phyloP scores from a whole-genome alignment of 1,140 invertebrate genomes.

The Drosophila bipectinata region DNA sequence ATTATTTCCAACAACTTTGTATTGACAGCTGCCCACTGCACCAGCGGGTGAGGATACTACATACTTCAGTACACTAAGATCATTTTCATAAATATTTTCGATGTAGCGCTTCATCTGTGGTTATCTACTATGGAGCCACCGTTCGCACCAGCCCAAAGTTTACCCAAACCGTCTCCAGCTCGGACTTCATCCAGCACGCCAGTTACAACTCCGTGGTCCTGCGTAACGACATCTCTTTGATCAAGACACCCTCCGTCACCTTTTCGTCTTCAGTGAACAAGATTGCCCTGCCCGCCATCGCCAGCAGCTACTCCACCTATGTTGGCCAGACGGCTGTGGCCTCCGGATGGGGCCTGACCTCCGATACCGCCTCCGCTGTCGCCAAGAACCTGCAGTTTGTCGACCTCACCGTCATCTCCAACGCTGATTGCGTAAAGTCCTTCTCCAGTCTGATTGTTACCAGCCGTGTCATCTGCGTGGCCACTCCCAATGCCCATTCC shows the following conservation, averaged over 20 bases:
- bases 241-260: constrained; percentile 24
- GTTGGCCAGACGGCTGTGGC: constrained; percentile 32
- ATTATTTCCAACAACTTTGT: constrained; percentile 85
- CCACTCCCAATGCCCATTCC: constrained; percentile 25
- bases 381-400: constrained; percentile 24
- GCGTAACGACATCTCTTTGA: constrained; percentile 46
- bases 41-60: neutral
- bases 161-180: constrained; percentile 37
- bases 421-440: constrained; percentile 8
- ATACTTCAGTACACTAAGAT: too few relatives aligned
- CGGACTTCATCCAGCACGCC: constrained; percentile 46
- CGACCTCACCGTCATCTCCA: constrained; percentile 23
- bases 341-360: constrained; percentile 47
- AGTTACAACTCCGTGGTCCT: constrained; percentile 32
- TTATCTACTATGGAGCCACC: constrained; percentile 34
- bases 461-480: constrained; percentile 32
- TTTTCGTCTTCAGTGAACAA: constrained; percentile 25
- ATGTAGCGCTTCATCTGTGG: neutral
- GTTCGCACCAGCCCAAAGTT: constrained; percentile 41
- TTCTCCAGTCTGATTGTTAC: constrained; percentile 22
- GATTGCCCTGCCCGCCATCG: constrained; percentile 25
- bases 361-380: constrained; percentile 13
- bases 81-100: too few relatives aligned
- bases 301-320: constrained; percentile 33
- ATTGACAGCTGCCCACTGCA: constrained; percentile 86